Evolutionary conservation across 2,113 vertebrate genomes (phyloP).

Genomic region (Bucco capensis): DNA sequence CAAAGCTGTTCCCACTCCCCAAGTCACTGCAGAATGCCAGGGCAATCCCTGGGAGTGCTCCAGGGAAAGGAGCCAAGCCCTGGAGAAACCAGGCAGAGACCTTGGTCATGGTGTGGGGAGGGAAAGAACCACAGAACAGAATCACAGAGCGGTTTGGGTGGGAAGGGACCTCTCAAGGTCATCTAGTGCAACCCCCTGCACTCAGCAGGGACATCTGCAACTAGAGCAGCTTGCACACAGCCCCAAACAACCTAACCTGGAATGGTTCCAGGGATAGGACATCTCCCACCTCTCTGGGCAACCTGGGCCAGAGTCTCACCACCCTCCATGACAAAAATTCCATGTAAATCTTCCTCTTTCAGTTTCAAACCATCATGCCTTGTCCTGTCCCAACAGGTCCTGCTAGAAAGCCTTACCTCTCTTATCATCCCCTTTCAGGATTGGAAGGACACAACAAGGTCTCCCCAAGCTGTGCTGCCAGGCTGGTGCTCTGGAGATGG

Average conservation of each 20-base stretch:
- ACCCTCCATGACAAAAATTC: not conserved
- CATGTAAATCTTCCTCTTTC: not conserved
- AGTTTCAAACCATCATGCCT: not conserved
- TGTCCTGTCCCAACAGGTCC: not conserved
- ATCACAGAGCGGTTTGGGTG: too few species aligned
- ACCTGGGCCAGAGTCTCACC: not conserved
- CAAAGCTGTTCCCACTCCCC: not conserved
- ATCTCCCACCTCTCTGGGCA: not conserved
- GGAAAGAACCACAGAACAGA: too few species aligned
- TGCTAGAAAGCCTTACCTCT: not conserved
- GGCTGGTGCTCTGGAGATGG: not conserved
- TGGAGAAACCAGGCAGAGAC: not conserved
- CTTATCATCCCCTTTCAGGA: not conserved
- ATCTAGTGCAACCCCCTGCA: too few species aligned
- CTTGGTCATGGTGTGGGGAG: fast-evolving
- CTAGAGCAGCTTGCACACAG: too few species aligned
- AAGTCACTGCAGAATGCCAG: fast-evolving
- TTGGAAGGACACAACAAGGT: not conserved
- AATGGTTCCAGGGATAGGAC: too few species aligned
- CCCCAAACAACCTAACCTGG: too few species aligned
- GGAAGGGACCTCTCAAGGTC: too few species aligned
- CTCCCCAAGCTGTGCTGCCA: not conserved
- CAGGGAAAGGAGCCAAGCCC: not conserved
- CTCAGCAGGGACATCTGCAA: too few species aligned
- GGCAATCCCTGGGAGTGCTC: not conserved